Conservation (phyloP, 2,797 vertebrate species). For the Halcyon leucocephala region DNA sequence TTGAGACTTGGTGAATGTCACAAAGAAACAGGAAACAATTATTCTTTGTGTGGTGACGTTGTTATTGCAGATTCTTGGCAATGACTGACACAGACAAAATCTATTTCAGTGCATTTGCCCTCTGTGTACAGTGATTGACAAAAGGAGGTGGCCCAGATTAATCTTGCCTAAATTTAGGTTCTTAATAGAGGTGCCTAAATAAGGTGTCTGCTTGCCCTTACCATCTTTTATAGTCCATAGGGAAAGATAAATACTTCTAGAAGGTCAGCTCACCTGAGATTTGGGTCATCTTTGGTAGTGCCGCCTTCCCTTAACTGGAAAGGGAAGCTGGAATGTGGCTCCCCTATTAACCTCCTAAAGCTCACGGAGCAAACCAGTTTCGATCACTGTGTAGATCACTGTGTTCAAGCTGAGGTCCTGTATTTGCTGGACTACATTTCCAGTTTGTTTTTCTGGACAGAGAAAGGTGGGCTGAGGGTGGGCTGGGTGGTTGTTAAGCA, state of each 20-base stretch:
- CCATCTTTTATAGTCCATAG: not conserved
- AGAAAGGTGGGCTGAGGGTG: no score
- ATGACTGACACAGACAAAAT: not conserved
- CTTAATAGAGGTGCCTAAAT: conserved; percentile 38
- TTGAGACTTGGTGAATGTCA: not conserved
- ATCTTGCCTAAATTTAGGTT: conserved; percentile 44
- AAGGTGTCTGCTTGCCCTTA: not conserved
- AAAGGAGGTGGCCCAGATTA: conserved; percentile 46
- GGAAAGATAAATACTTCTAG: not conserved
- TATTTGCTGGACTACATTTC: not conserved
- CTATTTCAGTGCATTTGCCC: not conserved
- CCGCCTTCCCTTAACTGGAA: not conserved
- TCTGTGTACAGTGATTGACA: not conserved
- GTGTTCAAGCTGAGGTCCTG: not conserved
- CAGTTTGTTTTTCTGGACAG: not conserved
- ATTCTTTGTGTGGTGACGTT: not conserved
- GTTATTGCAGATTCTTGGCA: not conserved
- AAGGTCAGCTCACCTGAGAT: not conserved
- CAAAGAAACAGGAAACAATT: not conserved
- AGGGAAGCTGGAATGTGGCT: not conserved
- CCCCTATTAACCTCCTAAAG: not conserved
- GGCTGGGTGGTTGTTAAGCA: not conserved
- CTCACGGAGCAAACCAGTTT: not conserved
- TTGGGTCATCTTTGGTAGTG: not conserved
- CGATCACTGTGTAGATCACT: not conserved